A percentile compares a stretch with the other conserved stretches of the same genome.
Evolutionary conservation across 2,797 vertebrate species (phyloP).

Genomic region (Hippocampus kuda): DNA sequence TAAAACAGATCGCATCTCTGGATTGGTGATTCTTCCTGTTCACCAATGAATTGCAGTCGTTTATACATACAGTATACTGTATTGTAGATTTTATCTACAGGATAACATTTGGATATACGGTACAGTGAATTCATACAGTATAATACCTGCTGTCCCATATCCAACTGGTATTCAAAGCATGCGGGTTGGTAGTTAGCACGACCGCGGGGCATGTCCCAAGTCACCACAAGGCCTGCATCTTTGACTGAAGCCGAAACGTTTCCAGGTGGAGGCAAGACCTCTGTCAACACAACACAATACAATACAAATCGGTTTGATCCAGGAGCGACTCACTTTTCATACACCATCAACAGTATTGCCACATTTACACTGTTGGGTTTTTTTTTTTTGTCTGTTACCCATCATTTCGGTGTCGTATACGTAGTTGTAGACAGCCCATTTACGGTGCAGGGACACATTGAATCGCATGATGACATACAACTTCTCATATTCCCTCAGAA

Average conservation of each 20-base stretch:
- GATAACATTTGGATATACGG: neutral
- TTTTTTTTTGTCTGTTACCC: constrained; percentile 25
- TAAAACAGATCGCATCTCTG: fast-evolving
- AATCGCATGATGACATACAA: constrained; percentile 9
- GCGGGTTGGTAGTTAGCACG: fast-evolving
- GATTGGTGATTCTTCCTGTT: constrained; percentile 12
- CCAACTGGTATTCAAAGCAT: constrained; percentile 41
- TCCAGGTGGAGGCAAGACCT: constrained; percentile 31
- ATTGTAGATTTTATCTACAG: neutral
- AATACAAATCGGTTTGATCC: neutral
- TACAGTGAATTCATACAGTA: neutral
- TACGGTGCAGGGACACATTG: constrained; percentile 15
- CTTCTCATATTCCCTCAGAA: fast-evolving
- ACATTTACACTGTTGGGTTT: neutral
- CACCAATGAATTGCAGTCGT: neutral
- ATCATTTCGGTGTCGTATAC: fast-evolving
- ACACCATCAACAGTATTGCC: too few relatives aligned
- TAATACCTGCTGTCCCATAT: constrained; percentile 37
- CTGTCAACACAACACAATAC: constrained; percentile 16
- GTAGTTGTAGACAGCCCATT: constrained; percentile 17
- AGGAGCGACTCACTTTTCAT: neutral
- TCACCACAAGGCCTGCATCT: constrained; percentile 23
- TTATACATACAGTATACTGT: neutral
- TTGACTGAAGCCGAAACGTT: constrained; percentile 28
- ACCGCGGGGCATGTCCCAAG: constrained; percentile 23